Evolutionary conservation across 2,888 invertebrate species (phyloP), one percentile per base, ranked within the genome.

Genomic region (Sipha maydis): DNA sequence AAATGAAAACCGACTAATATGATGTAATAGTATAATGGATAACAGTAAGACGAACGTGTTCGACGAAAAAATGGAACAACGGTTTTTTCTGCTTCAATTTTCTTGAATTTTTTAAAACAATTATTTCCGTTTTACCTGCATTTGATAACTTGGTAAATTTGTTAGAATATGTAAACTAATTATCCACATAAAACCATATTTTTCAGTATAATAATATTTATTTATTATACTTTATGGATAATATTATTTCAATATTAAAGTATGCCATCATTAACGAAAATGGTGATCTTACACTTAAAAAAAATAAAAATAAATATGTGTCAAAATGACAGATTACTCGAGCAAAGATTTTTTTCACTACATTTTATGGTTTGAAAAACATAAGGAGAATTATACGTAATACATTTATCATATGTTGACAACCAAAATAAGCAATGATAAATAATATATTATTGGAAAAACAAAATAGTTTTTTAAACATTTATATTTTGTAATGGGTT

Each of bases 241-340:
- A 21, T 61, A 61, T 21, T 25, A 61, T 25, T 25, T 25, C 61
- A 48, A 48, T 48, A 48, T 48, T 48, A 14, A 9, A 61, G 61
- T 61, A 61, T 25, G 25, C 5, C 25, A 69, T 69, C 11, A 69
- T 69, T 8, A 17, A 71, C 17, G 0, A 73, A 7, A 14, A 17
- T 61, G 14, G 17, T 61, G 14, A 38, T 34, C 25, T 2, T 80
- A 31, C 31, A n/a, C 61, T 21, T 25, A 61, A 3, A 21, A 19
- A 61, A 67, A 38, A n/a, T 3, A 11, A 80, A 21, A 7, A 48
- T 48, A 21, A 7, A 48, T 48, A 11, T n/a, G 14, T 56, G 31
- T 80, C 38, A 38, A 61, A 67, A 80, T 67, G n/a, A 79, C n/a
- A 38, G 38, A 79, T 61, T n/a, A 67, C n/a, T 61, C 17, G 34